phyloP scores from a whole-genome alignment of 2,113 vertebrate species.

The Oostethus manadensis region DNA sequence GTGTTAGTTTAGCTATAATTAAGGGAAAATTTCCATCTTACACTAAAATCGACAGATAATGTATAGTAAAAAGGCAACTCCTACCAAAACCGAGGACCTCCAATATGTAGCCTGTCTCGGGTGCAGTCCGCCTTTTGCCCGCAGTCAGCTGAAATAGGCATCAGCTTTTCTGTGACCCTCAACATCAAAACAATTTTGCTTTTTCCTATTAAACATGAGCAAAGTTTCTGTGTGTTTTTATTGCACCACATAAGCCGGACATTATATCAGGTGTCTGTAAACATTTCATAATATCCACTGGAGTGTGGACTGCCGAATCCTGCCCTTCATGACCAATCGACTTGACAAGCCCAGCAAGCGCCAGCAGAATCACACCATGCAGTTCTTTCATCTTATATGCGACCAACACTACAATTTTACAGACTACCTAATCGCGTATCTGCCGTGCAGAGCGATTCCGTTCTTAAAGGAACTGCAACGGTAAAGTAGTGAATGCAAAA shows the following conservation, averaged over 20 bases:
- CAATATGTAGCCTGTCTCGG: too few species aligned
- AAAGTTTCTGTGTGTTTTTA: neutral
- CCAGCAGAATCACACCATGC: constrained; percentile 15
- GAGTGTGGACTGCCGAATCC: constrained; percentile 24
- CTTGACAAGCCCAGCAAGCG: constrained; percentile 23
- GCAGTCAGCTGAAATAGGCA: too few species aligned
- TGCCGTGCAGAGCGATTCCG: constrained; percentile 2
- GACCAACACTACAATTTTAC: constrained; percentile 9
- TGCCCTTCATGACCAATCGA: constrained; percentile 43
- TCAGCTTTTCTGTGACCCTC: too few species aligned
- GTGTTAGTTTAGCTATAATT: too few species aligned
- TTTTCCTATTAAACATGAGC: too few species aligned
- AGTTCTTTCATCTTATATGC: constrained; percentile 13
- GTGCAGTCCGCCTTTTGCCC: too few species aligned
- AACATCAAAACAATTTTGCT: too few species aligned
- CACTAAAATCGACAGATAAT: too few species aligned
- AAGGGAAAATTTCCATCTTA: too few species aligned
- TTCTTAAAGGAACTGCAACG: constrained; percentile 1
- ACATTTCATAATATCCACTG: neutral
- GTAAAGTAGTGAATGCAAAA: constrained; percentile 1
- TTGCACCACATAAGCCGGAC: neutral
- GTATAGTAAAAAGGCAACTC: too few species aligned
- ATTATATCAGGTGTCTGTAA: neutral
- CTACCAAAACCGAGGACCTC: too few species aligned
- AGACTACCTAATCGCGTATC: constrained; percentile 17